Base-by-base conservation (phyloP, 2,888 invertebrate genomes). In the Melanostoma mellinum region DNA sequence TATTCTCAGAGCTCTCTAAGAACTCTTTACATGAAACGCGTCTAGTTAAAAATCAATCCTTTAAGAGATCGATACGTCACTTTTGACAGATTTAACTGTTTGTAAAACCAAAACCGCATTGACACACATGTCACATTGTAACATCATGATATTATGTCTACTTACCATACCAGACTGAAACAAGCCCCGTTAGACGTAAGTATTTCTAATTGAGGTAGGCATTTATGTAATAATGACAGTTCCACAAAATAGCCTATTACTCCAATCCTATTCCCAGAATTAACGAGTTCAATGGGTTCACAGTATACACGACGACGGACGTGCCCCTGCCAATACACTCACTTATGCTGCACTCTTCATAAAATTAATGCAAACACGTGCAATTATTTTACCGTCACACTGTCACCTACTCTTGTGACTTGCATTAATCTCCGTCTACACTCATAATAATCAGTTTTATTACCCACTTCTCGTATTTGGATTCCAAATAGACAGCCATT, bases 361-460 rank as follows among this genome's bases (percentile, higher is more conserved):
- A 55, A 50, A 56, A 35, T 58, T n/a, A 75, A 75, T 76, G 71
- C 75, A 71, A 60, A 35, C 56, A 76, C 69, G 76, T 78, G 55
- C 68, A 77, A 79, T 79, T 72, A 81, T 77, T 73, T 77, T 68
- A 61, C 55, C 53, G 68, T 68, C 81, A 67, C 73, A 73, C 68
- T 73, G 65, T 78, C 82, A 78, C 77, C 81, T 78, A 77, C 72
- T 63, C 63, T 73, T 82, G 81, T 82, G 81, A 82, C 81, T 73
- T 44, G 81, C 81, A 82, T 79, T 79, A 74, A 69, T 69, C 79
- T 75, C 48, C 46, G 50, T 61, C 61, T 68, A 68, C 77, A 82
- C 60, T 68, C 61, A 67, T 74, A 61, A 77, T 52, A 63, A 40
- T 20, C 56, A 65, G 36, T 82, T 73, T 82, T 82, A 74, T 78